These are phyloP conservation scores for Hypercompe scribonia DNA, from an alignment of 2,888 invertebrate genomes.

Conservation along the genomic window DNA sequence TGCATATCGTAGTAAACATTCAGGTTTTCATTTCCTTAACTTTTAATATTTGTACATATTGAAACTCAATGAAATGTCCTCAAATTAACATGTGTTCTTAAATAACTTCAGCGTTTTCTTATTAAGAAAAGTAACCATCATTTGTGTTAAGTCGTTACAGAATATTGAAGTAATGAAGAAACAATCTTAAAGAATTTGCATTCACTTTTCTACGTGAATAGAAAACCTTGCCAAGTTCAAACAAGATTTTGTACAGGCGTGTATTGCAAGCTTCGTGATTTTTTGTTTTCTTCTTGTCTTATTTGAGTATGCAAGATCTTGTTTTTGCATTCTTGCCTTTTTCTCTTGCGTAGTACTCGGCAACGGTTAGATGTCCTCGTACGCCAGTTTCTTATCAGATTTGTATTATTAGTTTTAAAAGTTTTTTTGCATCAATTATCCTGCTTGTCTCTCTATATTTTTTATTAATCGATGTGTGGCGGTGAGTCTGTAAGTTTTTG, in stretches of 20 bases:
- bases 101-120: conserved; percentile 16
- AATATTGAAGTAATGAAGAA: conserved; percentile 27
- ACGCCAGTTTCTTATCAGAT: conserved; percentile 61
- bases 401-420: conserved; percentile 53
- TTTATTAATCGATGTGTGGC: conserved; percentile 40
- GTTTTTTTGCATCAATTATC: conserved; percentile 60
- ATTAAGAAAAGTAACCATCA: conserved; percentile 18
- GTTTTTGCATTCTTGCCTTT: conserved; percentile 44
- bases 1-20: no score
- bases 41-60: background rate
- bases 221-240: conserved; percentile 32
- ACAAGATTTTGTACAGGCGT: conserved; percentile 28
- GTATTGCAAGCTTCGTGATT: conserved; percentile 20
- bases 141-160: conserved; percentile 16
- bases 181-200: conserved; percentile 30
- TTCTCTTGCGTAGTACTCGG: conserved; percentile 47
- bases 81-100: conserved; percentile 10
- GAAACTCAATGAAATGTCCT: background rate
- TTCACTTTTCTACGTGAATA: conserved; percentile 36
- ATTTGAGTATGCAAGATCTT: conserved; percentile 33
- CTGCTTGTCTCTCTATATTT: conserved; percentile 49
- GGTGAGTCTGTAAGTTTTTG: conserved; percentile 34
- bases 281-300: conserved; percentile 36
- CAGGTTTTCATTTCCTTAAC: background rate
- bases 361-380: conserved; percentile 49